Base-by-base conservation (phyloP, 2,797 vertebrate species). In the Anabas testudineus region DNA sequence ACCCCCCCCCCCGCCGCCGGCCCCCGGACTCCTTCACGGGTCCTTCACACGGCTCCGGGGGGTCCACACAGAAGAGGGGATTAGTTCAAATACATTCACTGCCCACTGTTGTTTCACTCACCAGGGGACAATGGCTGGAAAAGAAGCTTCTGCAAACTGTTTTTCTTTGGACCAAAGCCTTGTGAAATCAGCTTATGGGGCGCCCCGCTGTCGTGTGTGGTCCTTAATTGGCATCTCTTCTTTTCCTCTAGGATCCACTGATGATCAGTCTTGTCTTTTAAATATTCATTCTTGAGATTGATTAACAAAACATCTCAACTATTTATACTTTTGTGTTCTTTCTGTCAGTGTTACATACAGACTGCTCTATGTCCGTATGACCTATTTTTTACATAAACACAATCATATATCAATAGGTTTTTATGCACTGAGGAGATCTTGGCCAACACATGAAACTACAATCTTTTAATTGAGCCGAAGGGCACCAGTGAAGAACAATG, bases 11-110 rank as follows among this genome's bases (percentile, higher is more conserved):
- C 69, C 57, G 7, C 47, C n/a, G 68, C 53, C 36, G 48, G 71
- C 71, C 81, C 76, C 67, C 9, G 56, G 65, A 52, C 53, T 36
- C 55, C 69, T 66, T 60, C 42, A 43, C 54, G 73, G 72, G 37
- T 22, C 62, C 52, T 28, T 26, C 58, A 12, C 34, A 12, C 47
- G 34, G 37, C 54, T 60, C 42, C 74, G 51, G 64, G 71, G 49
- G 71, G 56, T 55, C 49, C 53, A 19, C 15, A 10, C 22, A 45
- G 30, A 37, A 43, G 26, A 28, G 59, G 54, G 58, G 67, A 49
- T 78, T 75, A 72, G 49, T 22, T 57, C 34, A 26, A 10, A 55
- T 59, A 32, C 62, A 62, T 19, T 54, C 47, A 43, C 24, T 53
- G n/a, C 30, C 22, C 52, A 46, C 30, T 76, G 67, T 60, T 75